Evolutionary conservation across 1,140 invertebrate genomes (phyloP).

Genomic region (Onthophagus taurus): DNA sequence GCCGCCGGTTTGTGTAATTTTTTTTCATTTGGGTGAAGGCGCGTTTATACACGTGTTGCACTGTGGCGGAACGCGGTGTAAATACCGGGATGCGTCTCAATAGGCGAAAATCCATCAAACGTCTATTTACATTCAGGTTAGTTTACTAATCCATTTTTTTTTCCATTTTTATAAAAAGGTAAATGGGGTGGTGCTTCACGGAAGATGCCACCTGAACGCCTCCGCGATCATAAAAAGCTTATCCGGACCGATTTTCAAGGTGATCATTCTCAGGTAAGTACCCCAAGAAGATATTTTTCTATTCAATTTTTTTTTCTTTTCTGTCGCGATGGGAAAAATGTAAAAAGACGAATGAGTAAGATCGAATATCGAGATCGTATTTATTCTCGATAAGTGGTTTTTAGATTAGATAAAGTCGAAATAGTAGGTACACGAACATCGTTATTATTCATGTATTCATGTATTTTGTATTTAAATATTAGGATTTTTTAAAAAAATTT

Average conservation of each 20-base stretch:
- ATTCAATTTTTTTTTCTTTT: not conserved
- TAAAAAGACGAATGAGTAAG: not conserved
- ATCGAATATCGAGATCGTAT: too few species aligned
- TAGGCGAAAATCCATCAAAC: not conserved
- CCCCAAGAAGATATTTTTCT: too few species aligned
- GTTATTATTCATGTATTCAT: too few species aligned
- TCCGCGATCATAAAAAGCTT: slow-evolving; percentile 92
- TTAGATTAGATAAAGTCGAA: too few species aligned
- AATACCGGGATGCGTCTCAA: slow-evolving; percentile 1
- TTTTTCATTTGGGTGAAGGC: not conserved
- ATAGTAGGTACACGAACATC: too few species aligned
- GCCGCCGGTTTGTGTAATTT: not conserved
- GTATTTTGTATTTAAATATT: too few species aligned
- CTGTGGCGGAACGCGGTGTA: not conserved
- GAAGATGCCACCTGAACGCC: slow-evolving; percentile 90
- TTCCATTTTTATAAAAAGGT: slow-evolving; percentile 60
- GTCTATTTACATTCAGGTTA: slow-evolving; percentile 7
- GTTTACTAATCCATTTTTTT: not conserved
- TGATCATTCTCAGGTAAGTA: slow-evolving; percentile 80
- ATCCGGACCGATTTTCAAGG: slow-evolving; percentile 70
- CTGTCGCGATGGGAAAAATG: not conserved
- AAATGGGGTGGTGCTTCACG: slow-evolving; percentile 89
- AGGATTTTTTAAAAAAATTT: too few species aligned
- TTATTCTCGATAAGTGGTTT: too few species aligned
- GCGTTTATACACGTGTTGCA: not conserved